A percentile compares a stretch with the other conserved stretches of the same genome.
These are phyloP conservation scores for Knipowitschia caucasica DNA, from an alignment of 2,797 vertebrate species.

Conservation along the genomic window DNA sequence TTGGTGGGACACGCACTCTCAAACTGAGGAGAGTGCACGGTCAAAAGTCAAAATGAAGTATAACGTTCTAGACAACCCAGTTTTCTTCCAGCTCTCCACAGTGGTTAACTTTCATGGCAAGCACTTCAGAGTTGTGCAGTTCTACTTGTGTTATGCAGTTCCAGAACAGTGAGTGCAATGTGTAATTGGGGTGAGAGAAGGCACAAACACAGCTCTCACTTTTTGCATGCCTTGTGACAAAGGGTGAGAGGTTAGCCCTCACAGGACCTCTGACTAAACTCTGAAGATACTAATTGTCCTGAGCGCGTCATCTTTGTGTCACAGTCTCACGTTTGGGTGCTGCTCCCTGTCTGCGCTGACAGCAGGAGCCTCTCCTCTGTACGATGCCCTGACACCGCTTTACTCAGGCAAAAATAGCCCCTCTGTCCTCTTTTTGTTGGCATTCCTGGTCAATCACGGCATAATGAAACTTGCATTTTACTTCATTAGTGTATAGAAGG, in stretches of 20 bases:
- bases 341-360: constrained; percentile 49
- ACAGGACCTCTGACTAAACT: constrained; percentile 29
- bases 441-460: constrained; percentile 22
- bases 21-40: too few species aligned
- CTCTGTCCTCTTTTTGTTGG: constrained; percentile 10
- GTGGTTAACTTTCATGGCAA: too few species aligned
- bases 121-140: too few species aligned
- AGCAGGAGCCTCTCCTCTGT: constrained; percentile 28
- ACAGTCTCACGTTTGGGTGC: constrained; percentile 48
- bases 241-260: constrained; percentile 43
- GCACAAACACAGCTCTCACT: constrained; percentile 21
- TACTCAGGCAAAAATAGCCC: constrained; percentile 32
- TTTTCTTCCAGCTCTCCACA: too few species aligned
- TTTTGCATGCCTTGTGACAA: constrained; percentile 29
- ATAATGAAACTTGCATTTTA: constrained; percentile 57
- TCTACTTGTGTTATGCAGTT: background rate
- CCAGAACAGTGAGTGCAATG: too few species aligned
- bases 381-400: constrained; percentile 42
- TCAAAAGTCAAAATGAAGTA: too few species aligned
- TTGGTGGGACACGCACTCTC: too few species aligned
- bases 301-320: constrained; percentile 57
- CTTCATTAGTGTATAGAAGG: constrained; percentile 56
- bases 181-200: too few species aligned
- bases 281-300: constrained; percentile 62
- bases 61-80: too few species aligned